Base-by-base conservation (phyloP, 2,888 invertebrate genomes). In the Ormia ochracea region DNA sequence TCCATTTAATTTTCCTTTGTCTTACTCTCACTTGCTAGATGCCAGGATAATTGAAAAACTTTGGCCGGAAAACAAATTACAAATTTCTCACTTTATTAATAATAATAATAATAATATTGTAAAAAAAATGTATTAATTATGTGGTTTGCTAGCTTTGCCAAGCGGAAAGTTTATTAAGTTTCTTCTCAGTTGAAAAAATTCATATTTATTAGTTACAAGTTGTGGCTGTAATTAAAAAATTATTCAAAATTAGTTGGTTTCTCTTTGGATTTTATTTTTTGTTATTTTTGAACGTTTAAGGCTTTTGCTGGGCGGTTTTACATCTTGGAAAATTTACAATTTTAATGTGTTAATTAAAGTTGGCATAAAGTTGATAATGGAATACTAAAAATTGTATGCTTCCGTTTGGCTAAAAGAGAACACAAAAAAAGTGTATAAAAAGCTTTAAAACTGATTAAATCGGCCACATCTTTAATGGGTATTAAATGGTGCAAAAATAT, bases 261-360 rank as follows among this genome's bases (percentile, higher is more conserved):
- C 12, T 31, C 41, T 58, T 10, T n/a, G 1, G 3, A 26, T 17
- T n/a, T n/a, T n/a, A 23, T 48, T 19, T 19, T 5, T 45, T 58
- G 26, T 33, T 31, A 9, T 3, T 17, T 17, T 7, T 38, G 3
- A 45, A 26, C 23, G 31, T 56, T 61, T 68, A 68, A 75, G 61
- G 59, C 45, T 65, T 54, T 45, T 21, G 33, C 69, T 23, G 26
- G 6, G 41, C 26, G 33, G 7, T 63, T 56, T 21, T 31, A 1
- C n/a, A 45, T 26, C n/a, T 19, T 23, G 7, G 38, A 10, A 36
- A 43, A 69, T 65, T 74, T 78, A 69, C 74, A 78, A 78, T 78
- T 78, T 74, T 78, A 69, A 78, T 74, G 65, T 74, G 68, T 69
- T 74, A 78, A 78, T 78, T 74, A 78, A 78, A 74, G 74, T 69